Evolutionary conservation across 1,140 invertebrate genomes (phyloP).

Genomic region (Zaprionus africanus): DNA sequence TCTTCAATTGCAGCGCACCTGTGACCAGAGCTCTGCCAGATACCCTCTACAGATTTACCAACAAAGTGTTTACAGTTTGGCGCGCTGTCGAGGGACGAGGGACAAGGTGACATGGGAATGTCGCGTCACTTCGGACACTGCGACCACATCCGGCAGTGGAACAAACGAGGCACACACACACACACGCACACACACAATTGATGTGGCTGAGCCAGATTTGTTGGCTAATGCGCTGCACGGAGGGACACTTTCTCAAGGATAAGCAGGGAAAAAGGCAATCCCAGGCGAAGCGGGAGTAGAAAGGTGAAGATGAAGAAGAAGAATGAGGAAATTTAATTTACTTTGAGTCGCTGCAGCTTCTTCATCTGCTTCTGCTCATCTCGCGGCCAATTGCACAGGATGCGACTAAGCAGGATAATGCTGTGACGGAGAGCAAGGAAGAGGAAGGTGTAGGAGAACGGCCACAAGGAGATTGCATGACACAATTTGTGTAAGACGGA

Average conservation of each 20-base stretch:
- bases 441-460: neutral
- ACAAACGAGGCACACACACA: neutral
- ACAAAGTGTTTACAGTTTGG: conserved; percentile 8
- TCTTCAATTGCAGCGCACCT: neutral
- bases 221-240: conserved; percentile 25
- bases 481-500: conserved; percentile 34
- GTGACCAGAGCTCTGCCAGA: neutral
- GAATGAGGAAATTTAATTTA: conserved; percentile 33
- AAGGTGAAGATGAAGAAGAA: neutral
- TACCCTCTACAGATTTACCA: neutral
- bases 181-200: neutral
- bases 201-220: conserved; percentile 14
- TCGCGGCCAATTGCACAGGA: conserved; percentile 29
- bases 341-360: conserved; percentile 2
- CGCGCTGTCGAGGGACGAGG: conserved; percentile 15
- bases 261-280: conserved; percentile 7
- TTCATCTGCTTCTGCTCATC: conserved; percentile 3
- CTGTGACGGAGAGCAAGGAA: neutral
- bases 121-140: conserved; percentile 13
- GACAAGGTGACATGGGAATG: conserved; percentile 16
- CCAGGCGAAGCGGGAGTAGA: neutral
- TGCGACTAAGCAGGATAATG: conserved; percentile 31
- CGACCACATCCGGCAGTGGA: conserved; percentile 38
- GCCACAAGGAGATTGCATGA: conserved; percentile 19
- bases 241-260: conserved; percentile 17